These are phyloP conservation scores for Enteromius fasciolatus DNA, from an alignment of 2,797 vertebrate genomes.

Conservation along the genomic window DNA sequence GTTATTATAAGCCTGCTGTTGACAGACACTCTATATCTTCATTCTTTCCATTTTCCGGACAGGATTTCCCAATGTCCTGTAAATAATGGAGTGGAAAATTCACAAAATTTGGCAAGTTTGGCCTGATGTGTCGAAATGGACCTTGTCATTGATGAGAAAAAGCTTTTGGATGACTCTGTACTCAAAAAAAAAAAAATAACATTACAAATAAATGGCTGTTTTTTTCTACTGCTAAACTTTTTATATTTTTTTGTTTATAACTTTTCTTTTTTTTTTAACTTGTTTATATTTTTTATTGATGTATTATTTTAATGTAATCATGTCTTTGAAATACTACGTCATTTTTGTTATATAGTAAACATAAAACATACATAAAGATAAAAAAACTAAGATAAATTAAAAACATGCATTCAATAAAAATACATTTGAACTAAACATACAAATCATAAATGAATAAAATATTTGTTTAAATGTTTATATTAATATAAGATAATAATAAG, in stretches of 20 bases:
- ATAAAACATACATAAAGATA: not conserved
- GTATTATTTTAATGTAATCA: no score
- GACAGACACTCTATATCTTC: not conserved
- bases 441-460: not conserved
- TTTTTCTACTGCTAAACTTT: not conserved
- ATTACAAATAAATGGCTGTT: not conserved
- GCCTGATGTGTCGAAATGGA: not conserved
- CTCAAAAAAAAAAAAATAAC: no score
- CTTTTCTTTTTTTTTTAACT: no score
- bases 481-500: not conserved
- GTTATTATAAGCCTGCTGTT: not conserved
- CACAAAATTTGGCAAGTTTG: not conserved
- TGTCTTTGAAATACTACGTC: no score
- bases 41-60: not conserved
- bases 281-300: no score
- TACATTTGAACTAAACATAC: not conserved
- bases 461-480: not conserved
- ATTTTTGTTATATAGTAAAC: not conserved
- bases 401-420: no score
- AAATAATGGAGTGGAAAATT: not conserved
- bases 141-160: not conserved
- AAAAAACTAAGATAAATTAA: no score
- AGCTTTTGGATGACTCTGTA: not conserved
- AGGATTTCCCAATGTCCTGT: not conserved
- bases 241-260: not conserved